These are phyloP conservation scores for Himalopsyche anomala DNA, from an alignment of 2,888 invertebrate genomes.

Conservation along the genomic window DNA sequence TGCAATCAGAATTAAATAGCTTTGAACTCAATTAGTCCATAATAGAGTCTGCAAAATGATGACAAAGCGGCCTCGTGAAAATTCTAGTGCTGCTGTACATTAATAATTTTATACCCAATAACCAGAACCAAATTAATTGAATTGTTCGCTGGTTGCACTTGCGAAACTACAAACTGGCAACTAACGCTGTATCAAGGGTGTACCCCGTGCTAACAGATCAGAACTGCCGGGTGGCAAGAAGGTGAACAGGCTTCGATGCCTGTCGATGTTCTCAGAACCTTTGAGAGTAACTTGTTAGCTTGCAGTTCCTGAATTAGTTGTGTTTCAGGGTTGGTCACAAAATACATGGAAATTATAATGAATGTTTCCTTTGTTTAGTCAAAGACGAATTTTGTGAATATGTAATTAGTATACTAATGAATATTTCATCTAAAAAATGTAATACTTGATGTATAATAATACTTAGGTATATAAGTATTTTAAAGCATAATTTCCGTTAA, in stretches of 20 bases:
- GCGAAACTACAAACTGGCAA: constrained; percentile 36
- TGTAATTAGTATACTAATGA: too few relatives aligned
- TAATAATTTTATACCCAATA: constrained; percentile 15
- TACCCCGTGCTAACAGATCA: background rate
- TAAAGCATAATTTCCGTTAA: too few relatives aligned
- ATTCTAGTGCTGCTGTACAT: constrained; percentile 1
- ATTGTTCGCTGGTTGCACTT: constrained; percentile 18
- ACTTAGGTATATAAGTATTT: too few relatives aligned
- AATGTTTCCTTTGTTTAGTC: too few relatives aligned
- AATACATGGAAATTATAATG: too few relatives aligned
- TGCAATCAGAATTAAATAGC: background rate
- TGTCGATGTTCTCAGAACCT: constrained; percentile 25
- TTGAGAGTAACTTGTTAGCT: constrained; percentile 32
- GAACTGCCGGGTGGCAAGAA: constrained; percentile 13
- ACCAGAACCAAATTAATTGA: constrained; percentile 37
- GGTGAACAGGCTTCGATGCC: constrained; percentile 18
- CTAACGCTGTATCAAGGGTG: constrained; percentile 15
- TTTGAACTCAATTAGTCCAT: background rate
- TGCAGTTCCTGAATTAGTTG: constrained; percentile 2
- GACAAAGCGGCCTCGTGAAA: background rate
- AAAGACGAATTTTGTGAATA: too few relatives aligned
- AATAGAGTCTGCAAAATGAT: background rate
- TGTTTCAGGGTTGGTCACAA: constrained; percentile 7
- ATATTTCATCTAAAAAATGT: too few relatives aligned
- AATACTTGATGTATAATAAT: too few relatives aligned